These are phyloP conservation scores for Pangasius djambal DNA, from an alignment of 2,797 vertebrate species.

Conservation along the genomic window DNA sequence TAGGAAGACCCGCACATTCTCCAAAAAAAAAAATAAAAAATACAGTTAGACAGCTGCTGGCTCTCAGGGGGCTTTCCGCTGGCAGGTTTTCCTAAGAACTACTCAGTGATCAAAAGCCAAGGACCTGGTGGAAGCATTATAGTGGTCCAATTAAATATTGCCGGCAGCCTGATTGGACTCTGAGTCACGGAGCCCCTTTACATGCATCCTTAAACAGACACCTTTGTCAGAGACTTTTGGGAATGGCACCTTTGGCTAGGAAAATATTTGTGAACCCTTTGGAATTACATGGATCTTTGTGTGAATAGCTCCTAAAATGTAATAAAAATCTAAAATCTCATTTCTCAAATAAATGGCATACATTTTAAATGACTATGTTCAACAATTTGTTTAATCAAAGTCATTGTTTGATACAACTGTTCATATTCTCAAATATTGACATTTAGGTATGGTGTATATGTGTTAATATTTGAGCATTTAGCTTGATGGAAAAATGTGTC, in stretches of 20 bases:
- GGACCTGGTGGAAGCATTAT: constrained; percentile 75
- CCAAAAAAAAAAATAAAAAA: constrained; percentile 56
- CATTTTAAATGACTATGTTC: background rate
- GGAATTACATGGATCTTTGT: background rate
- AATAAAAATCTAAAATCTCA: background rate
- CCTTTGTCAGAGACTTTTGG: constrained; percentile 72
- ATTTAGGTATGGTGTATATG: background rate
- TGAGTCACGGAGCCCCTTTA: constrained; percentile 63
- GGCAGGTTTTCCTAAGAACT: constrained; percentile 68
- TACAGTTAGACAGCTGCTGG: constrained; percentile 65
- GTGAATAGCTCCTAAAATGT: background rate
- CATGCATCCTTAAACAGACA: constrained; percentile 63
- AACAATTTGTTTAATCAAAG: background rate
- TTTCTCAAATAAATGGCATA: background rate
- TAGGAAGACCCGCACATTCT: constrained; percentile 58
- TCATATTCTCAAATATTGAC: background rate
- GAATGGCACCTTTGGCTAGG: constrained; percentile 1
- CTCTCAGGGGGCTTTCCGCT: constrained; percentile 69
- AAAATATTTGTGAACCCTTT: constrained; percentile 8
- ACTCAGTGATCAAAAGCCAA: constrained; percentile 76
- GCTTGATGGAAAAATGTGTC: background rate
- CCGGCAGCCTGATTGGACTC: constrained; percentile 71
- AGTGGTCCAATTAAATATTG: constrained; percentile 79
- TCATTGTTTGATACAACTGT: background rate
- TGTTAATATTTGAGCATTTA: background rate